Evolutionary conservation across 1,140 invertebrate genomes (phyloP).

Genomic region (Goniozus legneri): DNA sequence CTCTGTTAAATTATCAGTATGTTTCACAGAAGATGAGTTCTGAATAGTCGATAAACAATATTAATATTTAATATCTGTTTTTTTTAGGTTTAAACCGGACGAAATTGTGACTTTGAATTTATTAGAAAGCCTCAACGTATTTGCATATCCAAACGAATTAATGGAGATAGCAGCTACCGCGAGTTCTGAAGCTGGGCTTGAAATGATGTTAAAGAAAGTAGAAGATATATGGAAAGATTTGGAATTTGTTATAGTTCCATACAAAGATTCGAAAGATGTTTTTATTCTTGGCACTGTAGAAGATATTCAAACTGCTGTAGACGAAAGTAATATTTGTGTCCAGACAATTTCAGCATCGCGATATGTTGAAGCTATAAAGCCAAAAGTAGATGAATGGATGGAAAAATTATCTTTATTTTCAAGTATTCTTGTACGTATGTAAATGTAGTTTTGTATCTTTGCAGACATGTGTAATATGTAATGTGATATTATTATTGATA

Average conservation of each 20-base stretch:
- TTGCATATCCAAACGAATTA: constrained; percentile 67
- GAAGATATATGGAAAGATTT: constrained; percentile 77
- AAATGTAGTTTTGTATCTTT: too few relatives aligned
- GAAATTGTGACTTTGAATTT: constrained; percentile 62
- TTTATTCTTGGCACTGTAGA: constrained; percentile 79
- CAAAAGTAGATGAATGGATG: constrained; percentile 76
- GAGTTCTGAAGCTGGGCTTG: constrained; percentile 78
- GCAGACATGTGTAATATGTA: too few relatives aligned
- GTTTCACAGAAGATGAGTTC: background rate
- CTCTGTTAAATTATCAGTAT: constrained; percentile 59
- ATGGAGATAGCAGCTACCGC: constrained; percentile 82
- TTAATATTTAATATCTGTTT: too few relatives aligned
- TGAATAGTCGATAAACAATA: too few relatives aligned
- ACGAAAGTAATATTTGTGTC: constrained; percentile 83
- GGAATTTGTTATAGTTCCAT: constrained; percentile 71
- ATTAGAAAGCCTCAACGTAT: constrained; percentile 69
- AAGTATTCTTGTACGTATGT: constrained; percentile 70
- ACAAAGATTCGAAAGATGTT: constrained; percentile 78
- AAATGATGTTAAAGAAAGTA: constrained; percentile 75
- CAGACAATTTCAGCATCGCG: constrained; percentile 80
- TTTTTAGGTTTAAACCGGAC: constrained; percentile 64
- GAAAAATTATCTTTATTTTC: constrained; percentile 70
- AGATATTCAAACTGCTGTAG: constrained; percentile 75
- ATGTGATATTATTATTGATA: constrained; percentile 6
- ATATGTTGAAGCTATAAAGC: constrained; percentile 78